Conservation (phyloP, 1,140 invertebrate species). For the Neotoxoptera formosana region DNA sequence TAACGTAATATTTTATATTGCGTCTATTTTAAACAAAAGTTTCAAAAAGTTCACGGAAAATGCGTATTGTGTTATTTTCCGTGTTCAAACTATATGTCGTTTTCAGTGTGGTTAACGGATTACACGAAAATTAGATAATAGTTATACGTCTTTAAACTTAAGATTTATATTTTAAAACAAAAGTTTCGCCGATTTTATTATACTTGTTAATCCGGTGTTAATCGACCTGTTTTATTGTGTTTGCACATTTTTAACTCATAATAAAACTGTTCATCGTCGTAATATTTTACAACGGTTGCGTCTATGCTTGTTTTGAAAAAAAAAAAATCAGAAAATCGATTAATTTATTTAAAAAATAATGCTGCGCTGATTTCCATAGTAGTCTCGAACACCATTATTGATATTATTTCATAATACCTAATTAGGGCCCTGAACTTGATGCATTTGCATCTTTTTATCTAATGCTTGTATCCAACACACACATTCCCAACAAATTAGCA, state of each 20-base stretch:
- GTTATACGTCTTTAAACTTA: neutral
- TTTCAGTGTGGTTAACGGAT: neutral
- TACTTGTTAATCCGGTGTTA: neutral
- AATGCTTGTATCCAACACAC: too few species aligned
- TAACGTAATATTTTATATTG: neutral
- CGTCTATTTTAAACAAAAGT: neutral
- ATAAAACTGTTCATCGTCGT: neutral
- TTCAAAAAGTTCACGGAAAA: neutral
- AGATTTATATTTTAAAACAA: neutral
- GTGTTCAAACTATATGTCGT: neutral
- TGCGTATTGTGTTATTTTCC: neutral
- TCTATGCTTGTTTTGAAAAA: neutral
- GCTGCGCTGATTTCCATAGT: neutral
- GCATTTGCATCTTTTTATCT: too few species aligned
- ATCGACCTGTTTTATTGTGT: neutral
- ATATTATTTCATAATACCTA: too few species aligned
- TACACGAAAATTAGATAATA: conserved; percentile 11
- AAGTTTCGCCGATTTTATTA: neutral
- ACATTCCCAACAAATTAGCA: neutral
- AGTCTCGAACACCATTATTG: neutral
- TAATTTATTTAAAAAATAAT: neutral
- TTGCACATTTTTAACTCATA: neutral
- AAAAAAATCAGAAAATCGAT: too few species aligned
- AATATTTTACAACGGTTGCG: neutral
- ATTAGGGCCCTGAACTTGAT: too few species aligned